phyloP scores from a whole-genome alignment of 2,888 invertebrate genomes.

The Atethmia centrago region DNA sequence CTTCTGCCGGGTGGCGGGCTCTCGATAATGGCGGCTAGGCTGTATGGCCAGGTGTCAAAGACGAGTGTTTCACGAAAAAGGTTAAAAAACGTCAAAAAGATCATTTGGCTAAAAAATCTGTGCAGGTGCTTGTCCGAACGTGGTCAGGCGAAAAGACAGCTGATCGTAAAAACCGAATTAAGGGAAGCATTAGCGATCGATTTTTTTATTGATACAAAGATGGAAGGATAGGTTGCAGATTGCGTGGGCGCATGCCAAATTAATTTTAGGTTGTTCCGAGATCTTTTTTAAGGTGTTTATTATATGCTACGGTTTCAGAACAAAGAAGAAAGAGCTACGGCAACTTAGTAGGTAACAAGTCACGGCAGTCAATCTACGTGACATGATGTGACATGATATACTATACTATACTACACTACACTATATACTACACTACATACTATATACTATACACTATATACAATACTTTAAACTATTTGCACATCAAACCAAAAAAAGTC shows the following conservation, averaged over 20 bases:
- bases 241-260: slow-evolving; percentile 52
- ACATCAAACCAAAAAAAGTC: no score
- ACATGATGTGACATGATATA: not conserved
- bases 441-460: no score
- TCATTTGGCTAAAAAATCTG: slow-evolving; percentile 86
- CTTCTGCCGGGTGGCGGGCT: slow-evolving; percentile 76
- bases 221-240: slow-evolving; percentile 50
- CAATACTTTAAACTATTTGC: no score
- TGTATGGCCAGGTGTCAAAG: slow-evolving; percentile 85
- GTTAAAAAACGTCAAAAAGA: slow-evolving; percentile 78
- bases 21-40: slow-evolving; percentile 79
- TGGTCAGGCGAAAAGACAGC: slow-evolving; percentile 87
- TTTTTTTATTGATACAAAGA: slow-evolving; percentile 58
- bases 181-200: slow-evolving; percentile 69
- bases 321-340: not conserved
- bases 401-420: no score
- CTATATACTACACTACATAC: no score
- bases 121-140: slow-evolving; percentile 83
- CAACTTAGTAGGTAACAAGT: not conserved
- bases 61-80: slow-evolving; percentile 79
- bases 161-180: slow-evolving; percentile 80
- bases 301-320: not conserved
- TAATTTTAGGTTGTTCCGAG: slow-evolving; percentile 26
- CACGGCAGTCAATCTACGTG: no score
- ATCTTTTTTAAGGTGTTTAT: slow-evolving; percentile 19